phyloP scores from a whole-genome alignment of 2,113 vertebrate species.

The Etheostoma cragini region DNA sequence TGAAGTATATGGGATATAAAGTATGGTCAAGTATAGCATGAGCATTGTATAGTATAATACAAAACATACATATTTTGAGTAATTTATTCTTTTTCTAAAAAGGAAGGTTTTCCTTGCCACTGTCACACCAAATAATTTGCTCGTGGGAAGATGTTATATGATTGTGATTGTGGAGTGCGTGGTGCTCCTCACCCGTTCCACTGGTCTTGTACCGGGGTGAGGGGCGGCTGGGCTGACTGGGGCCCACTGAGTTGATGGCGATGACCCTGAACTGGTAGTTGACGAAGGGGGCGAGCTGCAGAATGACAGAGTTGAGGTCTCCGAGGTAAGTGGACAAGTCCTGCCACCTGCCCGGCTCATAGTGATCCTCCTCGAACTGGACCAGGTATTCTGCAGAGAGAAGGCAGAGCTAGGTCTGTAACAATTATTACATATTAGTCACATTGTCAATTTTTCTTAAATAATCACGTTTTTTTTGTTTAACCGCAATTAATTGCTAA shows the following conservation, averaged over 20 bases:
- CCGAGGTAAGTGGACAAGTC: conserved; percentile 90
- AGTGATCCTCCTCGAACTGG: conserved; percentile 93
- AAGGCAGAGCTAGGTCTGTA: no score
- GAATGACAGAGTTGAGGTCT: conserved; percentile 88
- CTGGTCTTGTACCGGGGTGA: conserved; percentile 93
- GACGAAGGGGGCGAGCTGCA: conserved; percentile 91
- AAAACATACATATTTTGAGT: background rate
- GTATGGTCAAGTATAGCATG: background rate
- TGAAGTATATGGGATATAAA: no score
- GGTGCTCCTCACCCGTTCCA: conserved; percentile 86
- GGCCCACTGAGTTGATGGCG: conserved; percentile 92
- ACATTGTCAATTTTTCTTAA: no score
- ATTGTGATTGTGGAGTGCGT: background rate
- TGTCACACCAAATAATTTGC: no score
- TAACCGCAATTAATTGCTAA: no score
- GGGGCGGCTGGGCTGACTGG: conserved; percentile 89
- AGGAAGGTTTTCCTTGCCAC: no score
- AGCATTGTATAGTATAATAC: background rate
- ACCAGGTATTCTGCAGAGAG: conserved; percentile 88
- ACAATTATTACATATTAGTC: no score
- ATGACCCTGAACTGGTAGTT: conserved; percentile 98
- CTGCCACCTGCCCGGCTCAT: conserved; percentile 90
- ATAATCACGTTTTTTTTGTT: no score
- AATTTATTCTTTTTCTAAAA: background rate
- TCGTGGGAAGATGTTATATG: background rate